A percentile compares a stretch with the other conserved stretches of the same genome.
Evolutionary conservation across 1,140 invertebrate genomes (phyloP).

Genomic region (Drosophila kohkoa): DNA sequence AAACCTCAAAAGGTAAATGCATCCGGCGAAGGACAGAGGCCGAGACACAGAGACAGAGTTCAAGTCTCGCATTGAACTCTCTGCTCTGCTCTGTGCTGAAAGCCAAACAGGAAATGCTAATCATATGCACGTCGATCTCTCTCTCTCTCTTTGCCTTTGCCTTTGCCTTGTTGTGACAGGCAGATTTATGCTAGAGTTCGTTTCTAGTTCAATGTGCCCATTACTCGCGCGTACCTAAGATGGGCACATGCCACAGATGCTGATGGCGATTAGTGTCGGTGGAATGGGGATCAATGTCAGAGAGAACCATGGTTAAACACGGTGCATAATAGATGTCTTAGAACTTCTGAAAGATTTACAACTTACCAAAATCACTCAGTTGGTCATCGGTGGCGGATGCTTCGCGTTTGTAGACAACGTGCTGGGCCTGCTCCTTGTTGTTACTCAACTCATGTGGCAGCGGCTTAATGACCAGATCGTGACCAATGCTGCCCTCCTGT

Average conservation of each 20-base stretch:
- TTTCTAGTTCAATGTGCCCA: conserved; percentile 76
- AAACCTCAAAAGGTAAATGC: conserved; percentile 61
- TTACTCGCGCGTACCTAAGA: conserved; percentile 40
- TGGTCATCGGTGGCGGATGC: conserved; percentile 85
- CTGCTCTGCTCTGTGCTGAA: too few relatives aligned
- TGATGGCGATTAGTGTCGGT: conserved; percentile 20
- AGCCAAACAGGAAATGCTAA: conserved; percentile 71
- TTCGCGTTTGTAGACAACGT: conserved; percentile 89
- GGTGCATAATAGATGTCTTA: conserved; percentile 8
- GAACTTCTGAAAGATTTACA: conserved; percentile 3
- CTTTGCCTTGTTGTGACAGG: conserved; percentile 14
- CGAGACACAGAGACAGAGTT: conserved; percentile 34
- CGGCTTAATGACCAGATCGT: conserved; percentile 94
- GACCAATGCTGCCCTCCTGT: conserved; percentile 96
- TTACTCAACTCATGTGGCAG: conserved; percentile 87
- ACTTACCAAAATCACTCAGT: conserved; percentile 90
- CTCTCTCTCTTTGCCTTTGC: conserved; percentile 30
- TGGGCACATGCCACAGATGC: conserved; percentile 17
- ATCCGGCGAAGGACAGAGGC: conserved; percentile 64
- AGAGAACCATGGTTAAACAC: background rate
- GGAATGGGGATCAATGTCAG: conserved; percentile 34
- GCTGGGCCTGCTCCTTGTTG: conserved; percentile 86
- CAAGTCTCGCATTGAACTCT: conserved; percentile 69
- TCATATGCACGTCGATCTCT: conserved; percentile 71
- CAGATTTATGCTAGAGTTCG: conserved; percentile 59